Evolutionary conservation across 2,797 vertebrate species (phyloP), one percentile per base, ranked within the genome.

Genomic region (Hemitrygon akajei): DNA sequence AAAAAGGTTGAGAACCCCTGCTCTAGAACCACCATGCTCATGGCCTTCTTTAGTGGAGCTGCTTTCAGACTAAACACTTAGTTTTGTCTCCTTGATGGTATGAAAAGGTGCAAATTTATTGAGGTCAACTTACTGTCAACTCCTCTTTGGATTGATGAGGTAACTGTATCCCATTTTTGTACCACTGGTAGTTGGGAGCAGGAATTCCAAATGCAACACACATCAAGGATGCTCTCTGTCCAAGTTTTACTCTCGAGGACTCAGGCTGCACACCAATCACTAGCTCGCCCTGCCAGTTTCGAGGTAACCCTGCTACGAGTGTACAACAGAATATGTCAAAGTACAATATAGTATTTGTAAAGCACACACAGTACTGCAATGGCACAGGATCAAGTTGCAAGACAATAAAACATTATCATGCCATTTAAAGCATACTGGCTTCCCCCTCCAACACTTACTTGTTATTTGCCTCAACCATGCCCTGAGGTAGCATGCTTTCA

Each of bases 161-260:
- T 94, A 98, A 95, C 0, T 77, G 94, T 7, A 95, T 96, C 14
- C 98, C 98, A 69, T 98, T 98, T 94, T 94, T 95, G 96, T 98
- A 98, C 98, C 98, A 98, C 96, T 98, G 97, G 94, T 97, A 98
- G 76, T 93, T 84, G 27, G 98, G 98, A 40, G 96, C 94, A 7
- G 98, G 98, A 25, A 97, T 96, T 2, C 98, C 98, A 94, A 98
- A 96, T 63, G 98, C 97, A 91, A 95, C 94, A 76, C 98, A 98
- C 76, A 94, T 94, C 75, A 98, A 96, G 69, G 94, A 96, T 22
- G 97, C 91, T 0, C 95, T 95, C 91, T 95, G 94, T n/a, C 96
- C 97, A 11, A 69, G 93, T 93, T 93, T 95, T 71, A 98, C 95
- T 0, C 82, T 95, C 94, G 97, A 96, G 34, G 96, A 94, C 0